Conservation (phyloP, 2,113 vertebrate genomes). For the Paedocypris sp. region DNA sequence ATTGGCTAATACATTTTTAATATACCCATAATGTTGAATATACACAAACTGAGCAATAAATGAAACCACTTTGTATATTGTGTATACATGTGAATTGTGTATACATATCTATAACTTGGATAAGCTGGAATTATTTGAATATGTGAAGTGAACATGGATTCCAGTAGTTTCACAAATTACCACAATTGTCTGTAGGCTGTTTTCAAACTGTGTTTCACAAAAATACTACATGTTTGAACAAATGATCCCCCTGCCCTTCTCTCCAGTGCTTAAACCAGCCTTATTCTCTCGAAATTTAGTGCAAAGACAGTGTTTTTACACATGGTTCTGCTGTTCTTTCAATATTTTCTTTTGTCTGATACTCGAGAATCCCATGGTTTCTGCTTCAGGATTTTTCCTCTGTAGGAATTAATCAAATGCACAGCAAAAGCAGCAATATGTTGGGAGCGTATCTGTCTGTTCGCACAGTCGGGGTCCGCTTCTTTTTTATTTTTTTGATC, state of each 20-base stretch:
- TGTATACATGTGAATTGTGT: no score
- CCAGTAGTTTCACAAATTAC: not conserved
- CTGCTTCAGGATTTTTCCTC: slow-evolving; percentile 13
- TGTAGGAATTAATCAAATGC: slow-evolving; percentile 30
- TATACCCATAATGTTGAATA: no score
- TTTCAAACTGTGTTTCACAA: not conserved
- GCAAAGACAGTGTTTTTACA: not conserved
- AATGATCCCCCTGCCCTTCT: not conserved
- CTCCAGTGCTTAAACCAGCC: not conserved
- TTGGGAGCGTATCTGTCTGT: slow-evolving; percentile 18
- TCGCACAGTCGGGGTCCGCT: not conserved
- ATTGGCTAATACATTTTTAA: no score
- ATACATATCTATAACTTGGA: no score
- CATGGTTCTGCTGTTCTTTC: not conserved
- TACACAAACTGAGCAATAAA: no score
- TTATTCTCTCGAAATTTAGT: not conserved
- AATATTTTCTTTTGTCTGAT: not conserved
- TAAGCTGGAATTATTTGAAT: no score
- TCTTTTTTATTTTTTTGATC: no score
- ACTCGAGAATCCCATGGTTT: slow-evolving; percentile 1
- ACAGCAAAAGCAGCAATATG: slow-evolving; percentile 13
- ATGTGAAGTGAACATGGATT: not conserved
- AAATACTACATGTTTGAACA: not conserved
- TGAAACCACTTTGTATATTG: no score
- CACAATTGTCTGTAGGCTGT: not conserved